Evolutionary conservation across 1,140 invertebrate genomes (phyloP), one percentile per base, ranked within the genome.

Genomic region (Caenorhabditis latens): DNA sequence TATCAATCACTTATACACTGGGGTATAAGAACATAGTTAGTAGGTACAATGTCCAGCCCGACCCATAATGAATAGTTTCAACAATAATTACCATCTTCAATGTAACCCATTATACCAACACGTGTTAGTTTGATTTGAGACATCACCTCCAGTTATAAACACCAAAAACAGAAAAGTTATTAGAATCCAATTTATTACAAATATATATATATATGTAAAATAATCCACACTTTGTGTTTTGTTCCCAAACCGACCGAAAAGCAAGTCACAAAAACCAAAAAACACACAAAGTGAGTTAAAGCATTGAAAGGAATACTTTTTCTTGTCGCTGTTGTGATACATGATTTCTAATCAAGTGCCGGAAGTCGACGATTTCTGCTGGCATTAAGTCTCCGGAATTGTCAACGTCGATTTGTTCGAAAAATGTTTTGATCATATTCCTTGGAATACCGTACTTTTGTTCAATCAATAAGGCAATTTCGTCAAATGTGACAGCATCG

Each of bases 361-460:
- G 43, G 46, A 79, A 92, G 53, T 92, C 91, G 14, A 92, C 92
- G 55, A 92, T 92, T 79, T 92, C 91, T 6, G 91, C 91, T 4
- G 91, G 83, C 86, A 82, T 90, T 42, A 92, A 84, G 86, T 92
- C 92, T 48, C 84, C 88, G 53, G 86, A 88, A 40, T 84, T 21
- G 63, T 92, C 91, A n/a, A 93, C 88, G 79, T 92, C 91, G 19
- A 90, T 92, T 86, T 89, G 88, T 40, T 90, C 84, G 84, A 93
- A 92, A 79, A 90, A 87, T 32, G 89, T 71, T 11, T 86, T 67
- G 9, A 90, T 93, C 48, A 90, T 85, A 3, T 83, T 65, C 16
- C 86, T 82, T 43, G 89, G 88, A 65, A 92, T 83, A n/a, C 89
- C 86, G 61, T 92, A 92, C 57, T 92, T 90, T 14, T 90, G 90